Conservation (phyloP, 2,888 invertebrate species). For the Drosophila lacicola region DNA sequence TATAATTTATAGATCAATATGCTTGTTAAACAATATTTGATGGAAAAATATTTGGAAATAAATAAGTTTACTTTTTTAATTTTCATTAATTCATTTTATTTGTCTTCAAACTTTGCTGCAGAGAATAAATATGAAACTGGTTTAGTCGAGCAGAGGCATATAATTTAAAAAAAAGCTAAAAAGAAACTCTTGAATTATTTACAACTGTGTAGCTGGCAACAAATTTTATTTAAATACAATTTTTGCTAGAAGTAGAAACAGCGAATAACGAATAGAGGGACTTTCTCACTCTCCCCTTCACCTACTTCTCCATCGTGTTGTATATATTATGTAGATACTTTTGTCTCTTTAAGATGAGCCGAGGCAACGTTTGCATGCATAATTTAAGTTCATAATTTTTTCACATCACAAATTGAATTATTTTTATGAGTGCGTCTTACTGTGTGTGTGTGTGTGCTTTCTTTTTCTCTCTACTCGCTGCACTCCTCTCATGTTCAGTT, state of each 20-base stretch:
- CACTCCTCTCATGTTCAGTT: constrained; percentile 36
- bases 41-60: too few relatives aligned
- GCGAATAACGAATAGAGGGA: background rate
- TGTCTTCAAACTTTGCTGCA: background rate
- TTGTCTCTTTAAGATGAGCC: constrained; percentile 47
- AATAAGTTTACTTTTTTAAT: too few relatives aligned
- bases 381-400: constrained; percentile 58
- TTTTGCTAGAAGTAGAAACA: background rate
- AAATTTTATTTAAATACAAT: constrained; percentile 8
- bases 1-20: too few relatives aligned
- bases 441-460: background rate
- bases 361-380: constrained; percentile 58
- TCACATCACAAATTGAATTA: constrained; percentile 59
- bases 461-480: background rate
- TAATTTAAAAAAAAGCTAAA: background rate
- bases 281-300: background rate
- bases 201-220: background rate
- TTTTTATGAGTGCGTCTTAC: constrained; percentile 10
- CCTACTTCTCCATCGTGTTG: background rate
- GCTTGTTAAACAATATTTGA: too few relatives aligned
- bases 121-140: too few relatives aligned
- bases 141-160: background rate
- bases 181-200: background rate
- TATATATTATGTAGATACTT: constrained; percentile 50
- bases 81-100: too few relatives aligned